A percentile compares a stretch with the other conserved stretches of the same genome.
These are phyloP conservation scores for Axis porcinus DNA, from an alignment of 2,113 vertebrate genomes.

Conservation along the genomic window DNA sequence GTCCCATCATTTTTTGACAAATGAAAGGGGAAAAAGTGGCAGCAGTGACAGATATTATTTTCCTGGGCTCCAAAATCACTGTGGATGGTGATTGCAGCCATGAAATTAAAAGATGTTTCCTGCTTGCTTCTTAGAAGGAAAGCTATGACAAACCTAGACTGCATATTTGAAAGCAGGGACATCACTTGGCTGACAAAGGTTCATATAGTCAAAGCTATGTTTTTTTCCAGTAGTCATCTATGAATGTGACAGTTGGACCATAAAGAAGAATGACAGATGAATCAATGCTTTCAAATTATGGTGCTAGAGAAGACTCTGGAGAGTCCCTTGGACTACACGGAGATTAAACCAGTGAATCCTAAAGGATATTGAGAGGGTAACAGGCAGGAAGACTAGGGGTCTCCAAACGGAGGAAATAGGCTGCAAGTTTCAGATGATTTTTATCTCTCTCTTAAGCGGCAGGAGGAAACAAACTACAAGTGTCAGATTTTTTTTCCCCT, in stretches of 20 bases:
- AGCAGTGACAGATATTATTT: background rate
- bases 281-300: background rate
- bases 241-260: background rate
- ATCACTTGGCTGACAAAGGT: background rate
- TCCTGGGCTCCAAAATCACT: background rate
- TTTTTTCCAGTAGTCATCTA: background rate
- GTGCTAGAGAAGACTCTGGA: background rate
- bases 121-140: background rate
- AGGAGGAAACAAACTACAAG: background rate
- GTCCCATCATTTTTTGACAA: background rate
- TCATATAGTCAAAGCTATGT: background rate
- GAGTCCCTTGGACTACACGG: background rate
- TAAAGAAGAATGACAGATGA: background rate
- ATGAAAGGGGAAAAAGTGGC: background rate
- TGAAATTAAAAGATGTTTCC: background rate
- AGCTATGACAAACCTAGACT: background rate
- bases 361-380: background rate
- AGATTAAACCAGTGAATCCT: background rate
- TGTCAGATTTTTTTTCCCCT: background rate
- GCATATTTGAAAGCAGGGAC: background rate
- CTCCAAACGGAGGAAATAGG: background rate
- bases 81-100: background rate
- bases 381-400: background rate
- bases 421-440: background rate
- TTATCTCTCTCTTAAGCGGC: background rate